Conservation (phyloP, 2,888 invertebrate genomes). For the Thymelicus sylvestris region DNA sequence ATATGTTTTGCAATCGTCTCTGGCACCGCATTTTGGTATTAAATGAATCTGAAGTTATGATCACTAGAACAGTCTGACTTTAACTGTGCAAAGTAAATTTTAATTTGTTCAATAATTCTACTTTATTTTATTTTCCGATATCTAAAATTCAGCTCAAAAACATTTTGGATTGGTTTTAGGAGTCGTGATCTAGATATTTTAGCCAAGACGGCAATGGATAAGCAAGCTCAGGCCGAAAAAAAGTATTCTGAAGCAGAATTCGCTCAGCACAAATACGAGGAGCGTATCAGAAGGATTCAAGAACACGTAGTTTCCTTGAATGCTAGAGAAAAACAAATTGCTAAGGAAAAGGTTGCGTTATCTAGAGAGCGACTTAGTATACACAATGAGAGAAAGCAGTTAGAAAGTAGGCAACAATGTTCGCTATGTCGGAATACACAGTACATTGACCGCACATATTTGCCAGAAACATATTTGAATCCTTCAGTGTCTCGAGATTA, state of each 20-base stretch:
- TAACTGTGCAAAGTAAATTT: no score
- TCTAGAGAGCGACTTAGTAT: constrained; percentile 84
- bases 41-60: no score
- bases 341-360: constrained; percentile 85
- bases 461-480: constrained; percentile 59
- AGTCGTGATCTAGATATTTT: constrained; percentile 80
- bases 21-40: no score
- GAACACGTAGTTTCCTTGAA: constrained; percentile 83
- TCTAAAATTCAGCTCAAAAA: background rate
- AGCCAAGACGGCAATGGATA: constrained; percentile 83
- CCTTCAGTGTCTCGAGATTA: constrained; percentile 65
- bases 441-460: constrained; percentile 54
- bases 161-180: constrained; percentile 53
- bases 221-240: constrained; percentile 84
- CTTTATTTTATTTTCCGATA: no score
- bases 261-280: constrained; percentile 83
- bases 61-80: no score
- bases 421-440: constrained; percentile 72
- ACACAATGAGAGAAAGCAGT: constrained; percentile 81
- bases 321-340: constrained; percentile 84
- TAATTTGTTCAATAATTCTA: no score
- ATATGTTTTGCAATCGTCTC: no score
- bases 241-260: constrained; percentile 83
- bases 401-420: constrained; percentile 71
- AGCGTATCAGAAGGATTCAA: constrained; percentile 83